Evolutionary conservation across 2,888 invertebrate genomes (phyloP), one percentile per base, ranked within the genome.

Genomic region (Dione juno): DNA sequence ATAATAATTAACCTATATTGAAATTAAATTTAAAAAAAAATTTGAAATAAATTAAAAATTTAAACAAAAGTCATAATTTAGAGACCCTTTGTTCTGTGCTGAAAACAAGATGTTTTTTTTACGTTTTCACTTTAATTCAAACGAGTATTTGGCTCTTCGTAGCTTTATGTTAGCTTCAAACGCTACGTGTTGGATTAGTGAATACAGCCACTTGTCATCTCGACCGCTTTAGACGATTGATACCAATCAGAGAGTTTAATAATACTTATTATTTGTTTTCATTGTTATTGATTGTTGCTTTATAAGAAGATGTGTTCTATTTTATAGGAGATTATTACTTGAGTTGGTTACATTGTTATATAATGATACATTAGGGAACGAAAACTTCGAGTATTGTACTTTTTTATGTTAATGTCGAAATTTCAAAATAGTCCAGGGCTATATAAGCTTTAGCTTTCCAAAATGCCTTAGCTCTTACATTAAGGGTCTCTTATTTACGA

Each of bases 401-500:
- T 19, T 50, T 52, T 11, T 19, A 50, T 50, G 3, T 50, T 10
- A 50, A 10, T 1, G 3, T 50, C 19, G 10, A 19, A 50, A 50
- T 0, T 11, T 21, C 19, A 16, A 37, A 54, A 54, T 9, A 10
- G 37, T 16, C 9, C n/a, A n/a, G 35, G 54, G 10, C 9, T 54
- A 54, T 16, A 9, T 16, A 16, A 57, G 5, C 16, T 16, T 37
- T 9, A n/a, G n/a, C 28, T 28, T 54, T n/a, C 54, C 35, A 16
- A 16, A 54, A 54, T 1, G 28, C 11, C 14, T 14, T 8, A 52
- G 9, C n/a, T 35, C 54, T 35, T 13, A 35, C 1, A n/a, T 10
- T 10, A 57, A 11, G 16, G 54, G 54, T 57, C 54, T 57, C 54
- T 54, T n/a, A 54, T 54, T 21, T n/a, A 53, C 35, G 35, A 16